These are phyloP conservation scores for Synchiropus splendidus DNA, from an alignment of 2,113 vertebrate species.

Conservation along the genomic window DNA sequence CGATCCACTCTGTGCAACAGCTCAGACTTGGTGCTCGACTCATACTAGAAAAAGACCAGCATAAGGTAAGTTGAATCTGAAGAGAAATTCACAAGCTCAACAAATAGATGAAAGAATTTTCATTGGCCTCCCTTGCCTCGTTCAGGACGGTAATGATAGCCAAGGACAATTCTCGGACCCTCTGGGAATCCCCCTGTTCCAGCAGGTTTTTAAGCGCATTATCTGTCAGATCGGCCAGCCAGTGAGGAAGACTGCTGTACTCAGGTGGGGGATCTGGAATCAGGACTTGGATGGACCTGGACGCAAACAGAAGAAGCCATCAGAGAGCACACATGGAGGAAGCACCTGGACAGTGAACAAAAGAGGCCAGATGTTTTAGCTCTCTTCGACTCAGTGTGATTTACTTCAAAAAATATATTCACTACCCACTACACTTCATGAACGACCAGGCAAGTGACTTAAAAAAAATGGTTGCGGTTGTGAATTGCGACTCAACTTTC, in stretches of 20 bases:
- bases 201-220: conserved; percentile 76
- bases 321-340: too few relatives aligned
- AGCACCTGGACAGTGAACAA: too few relatives aligned
- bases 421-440: too few relatives aligned
- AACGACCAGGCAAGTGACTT: too few relatives aligned
- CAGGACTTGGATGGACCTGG: conserved; percentile 73
- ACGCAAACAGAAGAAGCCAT: conserved; percentile 1
- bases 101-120: too few relatives aligned
- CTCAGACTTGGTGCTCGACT: conserved; percentile 44
- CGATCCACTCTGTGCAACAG: conserved; percentile 46
- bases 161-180: conserved; percentile 83
- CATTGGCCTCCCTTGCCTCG: conserved; percentile 64
- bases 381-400: too few relatives aligned
- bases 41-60: conserved; percentile 61
- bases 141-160: conserved; percentile 89
- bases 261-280: conserved; percentile 64
- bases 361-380: too few relatives aligned
- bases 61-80: neutral
- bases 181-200: conserved; percentile 87
- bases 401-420: too few relatives aligned
- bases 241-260: conserved; percentile 72
- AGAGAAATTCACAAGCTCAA: neutral
- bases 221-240: conserved; percentile 79
- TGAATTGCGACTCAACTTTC: too few relatives aligned
- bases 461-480: too few relatives aligned